A percentile compares a stretch with the other conserved stretches of the same genome.
phyloP scores from a whole-genome alignment of 2,888 invertebrate species.

The Pseudococcus longispinus region DNA sequence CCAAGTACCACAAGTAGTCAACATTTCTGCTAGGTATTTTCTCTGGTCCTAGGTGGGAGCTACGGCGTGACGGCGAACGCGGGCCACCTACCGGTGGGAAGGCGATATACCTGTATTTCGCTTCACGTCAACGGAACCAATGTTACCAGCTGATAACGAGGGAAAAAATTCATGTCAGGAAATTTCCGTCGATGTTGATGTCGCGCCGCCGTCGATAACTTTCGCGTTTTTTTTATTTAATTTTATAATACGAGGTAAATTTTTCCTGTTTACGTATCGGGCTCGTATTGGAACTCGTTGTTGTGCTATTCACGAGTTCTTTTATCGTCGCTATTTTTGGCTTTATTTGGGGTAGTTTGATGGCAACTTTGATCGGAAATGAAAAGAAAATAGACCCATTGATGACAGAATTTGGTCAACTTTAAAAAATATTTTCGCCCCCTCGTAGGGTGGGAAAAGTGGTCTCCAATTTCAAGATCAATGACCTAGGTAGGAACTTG shows the following conservation, averaged over 20 bases:
- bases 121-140: constrained; percentile 19
- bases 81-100: constrained; percentile 48
- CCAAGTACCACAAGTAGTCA: constrained; percentile 15
- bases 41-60: constrained; percentile 32
- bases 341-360: too few relatives aligned
- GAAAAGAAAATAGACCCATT: too few relatives aligned
- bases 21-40: constrained; percentile 22
- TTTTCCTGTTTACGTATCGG: neutral
- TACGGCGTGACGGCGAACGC: neutral
- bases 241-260: neutral
- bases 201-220: neutral
- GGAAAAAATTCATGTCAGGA: neutral
- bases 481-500: too few relatives aligned
- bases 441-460: too few relatives aligned
- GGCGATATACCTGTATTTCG: constrained; percentile 38
- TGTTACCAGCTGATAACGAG: constrained; percentile 28
- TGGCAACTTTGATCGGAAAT: too few relatives aligned
- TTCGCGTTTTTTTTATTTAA: neutral
- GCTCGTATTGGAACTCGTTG: neutral
- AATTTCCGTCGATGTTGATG: neutral
- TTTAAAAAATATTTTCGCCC: too few relatives aligned
- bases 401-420: too few relatives aligned
- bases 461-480: too few relatives aligned
- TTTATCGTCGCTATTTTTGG: too few relatives aligned
- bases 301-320: neutral